Percentiles rank a stretch among this genome's conserved stretches.
Evolutionary conservation across 2,113 vertebrate species (phyloP).

Genomic region (Delphinus delphis): DNA sequence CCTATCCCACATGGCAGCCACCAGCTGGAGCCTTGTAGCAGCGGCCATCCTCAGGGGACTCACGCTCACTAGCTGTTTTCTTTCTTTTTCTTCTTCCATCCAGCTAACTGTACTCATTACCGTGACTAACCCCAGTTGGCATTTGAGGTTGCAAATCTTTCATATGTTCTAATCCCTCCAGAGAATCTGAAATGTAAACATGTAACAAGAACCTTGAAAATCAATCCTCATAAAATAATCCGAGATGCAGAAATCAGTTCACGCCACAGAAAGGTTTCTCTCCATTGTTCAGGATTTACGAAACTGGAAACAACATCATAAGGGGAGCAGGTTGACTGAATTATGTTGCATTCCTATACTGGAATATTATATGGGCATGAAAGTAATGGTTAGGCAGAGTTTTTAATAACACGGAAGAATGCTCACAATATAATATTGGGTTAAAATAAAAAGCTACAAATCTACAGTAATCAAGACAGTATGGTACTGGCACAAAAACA

Average conservation of each 20-base stretch:
- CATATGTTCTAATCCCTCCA: not conserved
- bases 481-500: too few relatives aligned
- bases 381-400: not conserved
- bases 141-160: not conserved
- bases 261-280: not conserved
- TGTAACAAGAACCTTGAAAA: not conserved
- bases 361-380: not conserved
- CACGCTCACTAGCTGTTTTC: not conserved
- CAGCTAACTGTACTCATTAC: not conserved
- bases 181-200: not conserved
- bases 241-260: not conserved
- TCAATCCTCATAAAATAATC: not conserved
- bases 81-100: not conserved
- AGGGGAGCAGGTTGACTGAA: not conserved
- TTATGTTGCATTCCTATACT: not conserved
- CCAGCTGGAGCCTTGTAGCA: not conserved
- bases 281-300: not conserved
- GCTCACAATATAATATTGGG: not conserved
- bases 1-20: not conserved
- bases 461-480: too few relatives aligned
- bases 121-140: not conserved
- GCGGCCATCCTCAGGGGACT: accelerated
- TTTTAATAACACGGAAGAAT: not conserved
- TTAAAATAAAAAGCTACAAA: not conserved
- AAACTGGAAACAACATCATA: not conserved